phyloP scores from a whole-genome alignment of 2,797 vertebrate species.

The Sebastes goodei region DNA sequence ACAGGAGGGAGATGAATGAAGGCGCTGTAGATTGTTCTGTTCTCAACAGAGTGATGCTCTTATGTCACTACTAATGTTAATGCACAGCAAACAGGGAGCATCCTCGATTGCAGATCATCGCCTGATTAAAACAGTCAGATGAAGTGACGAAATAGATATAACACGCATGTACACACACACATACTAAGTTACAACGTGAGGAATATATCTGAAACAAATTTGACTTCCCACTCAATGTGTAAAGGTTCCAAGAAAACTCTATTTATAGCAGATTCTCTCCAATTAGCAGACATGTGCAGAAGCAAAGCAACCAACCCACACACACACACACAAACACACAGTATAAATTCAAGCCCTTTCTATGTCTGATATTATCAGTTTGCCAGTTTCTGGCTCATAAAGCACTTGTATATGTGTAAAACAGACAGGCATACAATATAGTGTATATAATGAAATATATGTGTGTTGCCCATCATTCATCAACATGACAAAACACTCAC shows the following conservation, averaged over 20 bases:
- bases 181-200: not conserved
- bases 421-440: not conserved
- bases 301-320: conserved; percentile 25
- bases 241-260: conserved; percentile 42
- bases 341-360: not conserved
- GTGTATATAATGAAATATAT: not conserved
- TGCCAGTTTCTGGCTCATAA: conserved; percentile 16
- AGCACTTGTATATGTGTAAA: not conserved
- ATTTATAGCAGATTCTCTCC: conserved; percentile 50
- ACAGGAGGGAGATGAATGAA: conserved; percentile 61
- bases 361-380: conserved; percentile 22
- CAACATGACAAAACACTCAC: not conserved
- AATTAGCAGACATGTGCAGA: conserved; percentile 50
- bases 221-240: conserved; percentile 37
- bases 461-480: not conserved
- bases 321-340: not conserved
- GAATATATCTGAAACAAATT: conserved; percentile 33
- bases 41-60: conserved; percentile 30
- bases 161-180: not conserved
- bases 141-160: not conserved
- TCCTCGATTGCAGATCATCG: conserved; percentile 20
- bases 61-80: conserved; percentile 40
- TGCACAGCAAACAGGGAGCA: conserved; percentile 47
- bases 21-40: conserved; percentile 34
- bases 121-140: conserved; percentile 57